Evolutionary conservation across 2,113 vertebrate genomes (phyloP).

Genomic region (Oxyura jamaicensis): DNA sequence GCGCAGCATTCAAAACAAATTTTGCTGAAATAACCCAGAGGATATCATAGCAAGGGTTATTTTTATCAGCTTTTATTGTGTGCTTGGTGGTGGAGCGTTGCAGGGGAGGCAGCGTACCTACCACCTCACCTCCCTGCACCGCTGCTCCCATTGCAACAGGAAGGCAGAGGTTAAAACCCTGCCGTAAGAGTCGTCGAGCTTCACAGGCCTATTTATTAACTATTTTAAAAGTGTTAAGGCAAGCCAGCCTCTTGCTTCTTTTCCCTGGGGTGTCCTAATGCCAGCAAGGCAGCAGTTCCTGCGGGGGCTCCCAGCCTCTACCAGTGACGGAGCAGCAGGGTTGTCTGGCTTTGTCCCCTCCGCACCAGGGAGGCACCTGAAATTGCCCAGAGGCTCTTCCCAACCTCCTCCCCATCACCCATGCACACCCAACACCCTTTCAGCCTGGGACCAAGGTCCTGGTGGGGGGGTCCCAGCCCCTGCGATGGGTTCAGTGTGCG

Average conservation of each 20-base stretch:
- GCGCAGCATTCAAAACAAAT: not conserved
- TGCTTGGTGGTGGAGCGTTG: not conserved
- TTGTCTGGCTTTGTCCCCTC: too few species aligned
- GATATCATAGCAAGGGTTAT: accelerated
- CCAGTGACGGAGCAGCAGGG: too few species aligned
- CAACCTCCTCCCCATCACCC: too few species aligned
- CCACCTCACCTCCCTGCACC: not conserved
- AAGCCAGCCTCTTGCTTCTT: accelerated
- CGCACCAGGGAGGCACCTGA: too few species aligned
- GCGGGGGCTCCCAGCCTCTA: not conserved
- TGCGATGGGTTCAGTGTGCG: too few species aligned
- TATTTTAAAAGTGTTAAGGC: accelerated
- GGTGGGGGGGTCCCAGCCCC: too few species aligned
- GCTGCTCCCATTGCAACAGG: not conserved
- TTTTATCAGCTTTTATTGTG: not conserved
- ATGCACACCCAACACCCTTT: too few species aligned
- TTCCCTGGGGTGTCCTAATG: accelerated
- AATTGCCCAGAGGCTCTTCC: too few species aligned
- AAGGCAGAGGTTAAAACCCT: not conserved
- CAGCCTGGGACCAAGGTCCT: too few species aligned
- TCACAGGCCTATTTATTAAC: not conserved
- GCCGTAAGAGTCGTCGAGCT: accelerated
- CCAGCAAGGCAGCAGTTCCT: too few species aligned
- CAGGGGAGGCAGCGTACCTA: accelerated
- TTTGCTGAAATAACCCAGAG: not conserved